Evolutionary conservation across 2,113 vertebrate genomes (phyloP).

Genomic region (Ciconia boyciana): DNA sequence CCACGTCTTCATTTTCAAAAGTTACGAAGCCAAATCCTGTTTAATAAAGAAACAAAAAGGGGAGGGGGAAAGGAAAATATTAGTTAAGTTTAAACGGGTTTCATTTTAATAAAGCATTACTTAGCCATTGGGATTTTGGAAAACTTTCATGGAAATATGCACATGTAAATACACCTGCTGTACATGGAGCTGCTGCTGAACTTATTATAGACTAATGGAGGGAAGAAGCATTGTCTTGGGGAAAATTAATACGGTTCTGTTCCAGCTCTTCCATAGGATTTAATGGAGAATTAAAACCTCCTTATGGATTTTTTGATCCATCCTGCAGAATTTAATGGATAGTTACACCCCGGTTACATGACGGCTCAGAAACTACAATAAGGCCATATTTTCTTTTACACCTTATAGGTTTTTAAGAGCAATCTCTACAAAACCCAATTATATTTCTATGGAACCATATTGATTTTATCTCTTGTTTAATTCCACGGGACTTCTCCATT

Average conservation of each 20-base stretch:
- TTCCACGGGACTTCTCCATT: slow-evolving; percentile 46
- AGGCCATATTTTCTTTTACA: slow-evolving; percentile 22
- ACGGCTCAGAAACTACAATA: slow-evolving; percentile 17
- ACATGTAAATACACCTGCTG: neutral
- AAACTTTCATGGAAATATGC: neutral
- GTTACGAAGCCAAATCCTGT: slow-evolving; percentile 99
- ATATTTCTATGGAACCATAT: slow-evolving; percentile 22
- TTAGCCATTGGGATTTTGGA: neutral
- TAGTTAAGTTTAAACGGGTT: neutral
- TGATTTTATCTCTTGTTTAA: slow-evolving; percentile 53
- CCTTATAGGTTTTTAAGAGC: slow-evolving; percentile 35
- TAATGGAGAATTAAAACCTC: slow-evolving; percentile 46
- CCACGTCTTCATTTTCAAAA: slow-evolving; percentile 98
- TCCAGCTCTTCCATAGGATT: slow-evolving; percentile 32
- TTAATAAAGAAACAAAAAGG: slow-evolving; percentile 5
- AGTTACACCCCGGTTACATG: neutral
- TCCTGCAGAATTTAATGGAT: slow-evolving; percentile 38
- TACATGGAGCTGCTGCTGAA: neutral
- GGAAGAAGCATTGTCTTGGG: neutral
- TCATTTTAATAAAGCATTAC: neutral
- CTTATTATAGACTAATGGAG: neutral
- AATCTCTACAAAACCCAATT: slow-evolving; percentile 36
- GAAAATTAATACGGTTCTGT: neutral
- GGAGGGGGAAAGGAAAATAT: neutral
- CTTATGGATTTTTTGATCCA: slow-evolving; percentile 36